Base-by-base conservation (phyloP, 2,888 invertebrate species). In the Opisthograptis luteolata region DNA sequence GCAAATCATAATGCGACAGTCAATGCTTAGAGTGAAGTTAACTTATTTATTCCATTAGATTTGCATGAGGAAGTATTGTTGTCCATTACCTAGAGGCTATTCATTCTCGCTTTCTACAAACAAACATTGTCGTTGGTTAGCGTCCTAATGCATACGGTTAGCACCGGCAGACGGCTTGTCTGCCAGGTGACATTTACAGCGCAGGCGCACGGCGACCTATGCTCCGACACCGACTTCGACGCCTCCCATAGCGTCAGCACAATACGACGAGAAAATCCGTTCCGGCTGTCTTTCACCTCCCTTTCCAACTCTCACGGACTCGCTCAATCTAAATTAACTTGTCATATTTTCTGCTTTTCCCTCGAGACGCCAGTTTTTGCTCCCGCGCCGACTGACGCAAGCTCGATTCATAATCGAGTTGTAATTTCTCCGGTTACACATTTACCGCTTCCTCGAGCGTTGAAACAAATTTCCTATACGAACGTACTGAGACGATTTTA, bases 281-380 rank as follows among this genome's bases (percentile, higher is more conserved):
- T 84, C 78, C 82, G 84, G 76, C 59, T 76, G 75, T 81, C 77
- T 81, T 76, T 83, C 76, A 74, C 78, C 73, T 73, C 71, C 73
- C 73, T 75, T 76, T 72, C 75, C 73, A 75, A 76, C 77, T 79
- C 81, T 80, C 78, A 71, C 79, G 68, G 62, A 58, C 67, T 62
- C 68, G 68, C 75, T 85, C 80, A 77, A 79, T 84, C 81, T 81
- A 82, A 83, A 87, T 86, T 81, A 82, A 81, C 78, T 76, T 81
- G 84, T 86, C 86, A 83, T 78, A 81, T 82, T 80, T 76, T 79
- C 76, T 78, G 74, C 73, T 79, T 83, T 84, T 83, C 79, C 73
- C 63, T 65, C 41, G 66, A 59, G 51, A 57, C 57, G 66, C 62
- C 60, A 66, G 70, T 76, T 76, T 78, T 80, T 78, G 70, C 73